A percentile compares a stretch with the other conserved stretches of the same genome.
Evolutionary conservation across 2,797 vertebrate genomes (phyloP).

Genomic region (Neomorphus geoffroyi): DNA sequence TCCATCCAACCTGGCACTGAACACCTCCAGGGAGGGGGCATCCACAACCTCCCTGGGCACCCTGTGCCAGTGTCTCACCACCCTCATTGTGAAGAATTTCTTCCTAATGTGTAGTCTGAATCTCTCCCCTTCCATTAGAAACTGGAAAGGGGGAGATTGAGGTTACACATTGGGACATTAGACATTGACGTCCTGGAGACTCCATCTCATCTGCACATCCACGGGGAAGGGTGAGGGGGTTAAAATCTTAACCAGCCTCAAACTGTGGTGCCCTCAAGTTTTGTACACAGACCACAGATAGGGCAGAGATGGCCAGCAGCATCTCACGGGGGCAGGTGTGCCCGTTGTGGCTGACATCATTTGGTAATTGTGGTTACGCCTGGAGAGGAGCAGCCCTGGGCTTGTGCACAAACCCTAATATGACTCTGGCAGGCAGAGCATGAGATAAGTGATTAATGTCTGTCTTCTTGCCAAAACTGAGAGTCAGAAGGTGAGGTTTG

Average conservation of each 20-base stretch:
- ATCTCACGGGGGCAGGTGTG: background rate
- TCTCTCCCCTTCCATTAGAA: too few relatives aligned
- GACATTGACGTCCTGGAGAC: too few relatives aligned
- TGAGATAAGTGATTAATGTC: background rate
- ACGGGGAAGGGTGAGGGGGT: accelerated
- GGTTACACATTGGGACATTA: too few relatives aligned
- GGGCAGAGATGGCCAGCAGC: background rate
- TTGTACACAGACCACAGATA: background rate
- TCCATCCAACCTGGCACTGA: too few relatives aligned
- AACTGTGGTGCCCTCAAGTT: background rate
- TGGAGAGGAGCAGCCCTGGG: background rate
- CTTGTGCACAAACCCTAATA: background rate
- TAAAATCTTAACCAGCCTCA: background rate
- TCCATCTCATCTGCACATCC: background rate
- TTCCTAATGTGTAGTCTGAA: too few relatives aligned
- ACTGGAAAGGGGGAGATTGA: too few relatives aligned
- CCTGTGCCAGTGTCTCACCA: too few relatives aligned
- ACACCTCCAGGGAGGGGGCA: too few relatives aligned
- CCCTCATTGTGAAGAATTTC: too few relatives aligned
- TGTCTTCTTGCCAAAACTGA: background rate
- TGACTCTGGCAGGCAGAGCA: background rate
- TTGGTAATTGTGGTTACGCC: background rate
- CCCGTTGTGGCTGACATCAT: background rate
- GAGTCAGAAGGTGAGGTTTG: background rate
- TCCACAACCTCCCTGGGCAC: too few relatives aligned